Evolutionary conservation across 1,140 invertebrate species (phyloP), one percentile per base, ranked within the genome.

Genomic region (Chrysopa pallens): DNA sequence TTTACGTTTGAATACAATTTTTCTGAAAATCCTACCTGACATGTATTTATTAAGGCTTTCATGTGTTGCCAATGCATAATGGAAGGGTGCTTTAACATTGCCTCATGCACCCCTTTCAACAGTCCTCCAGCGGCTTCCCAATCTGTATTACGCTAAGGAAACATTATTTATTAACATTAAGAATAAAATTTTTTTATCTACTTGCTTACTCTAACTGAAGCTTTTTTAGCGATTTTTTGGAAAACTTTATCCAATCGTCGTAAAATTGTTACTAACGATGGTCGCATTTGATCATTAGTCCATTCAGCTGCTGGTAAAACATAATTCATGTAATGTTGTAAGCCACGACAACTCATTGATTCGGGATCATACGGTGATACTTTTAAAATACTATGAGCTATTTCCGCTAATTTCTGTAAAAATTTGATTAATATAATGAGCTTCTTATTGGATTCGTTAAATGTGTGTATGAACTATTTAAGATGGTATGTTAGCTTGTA

Each of bases 1-100:
- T 38, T 17, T n/a, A 29, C 36, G 39, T 36, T 39, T 9, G 13
- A n/a, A 40, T 43, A 42, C 27, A 41, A 14, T 28, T 33, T 23
- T 33, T 38, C 14, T 61, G 29, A 45, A 51, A 60, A 56, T 17
- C 40, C 54, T 63, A 80, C 78, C 67, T 89, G 85, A 47, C 85
- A 84, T 1, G 85, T 88, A 47, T 72, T 76, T 11, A 89, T 68
- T 4, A 90, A 62, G 13, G 88, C 84, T 68, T 97, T 98, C 17
- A 98, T 73, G 59, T 95, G 89, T 52, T 92, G 89, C 68, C 94
- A 83, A 59, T 98, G 91, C 48, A 94, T 89, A 38, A 98, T 90
- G 55, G 93, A 97, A 0, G 91, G 87, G 66, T 89, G 92, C 45
- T 81, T 79, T 33, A 79, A 73, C 50, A 98, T 75, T 1, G 93